These are phyloP conservation scores for Papilio xuthus DNA, from an alignment of 1,140 invertebrate species.

Conservation along the genomic window DNA sequence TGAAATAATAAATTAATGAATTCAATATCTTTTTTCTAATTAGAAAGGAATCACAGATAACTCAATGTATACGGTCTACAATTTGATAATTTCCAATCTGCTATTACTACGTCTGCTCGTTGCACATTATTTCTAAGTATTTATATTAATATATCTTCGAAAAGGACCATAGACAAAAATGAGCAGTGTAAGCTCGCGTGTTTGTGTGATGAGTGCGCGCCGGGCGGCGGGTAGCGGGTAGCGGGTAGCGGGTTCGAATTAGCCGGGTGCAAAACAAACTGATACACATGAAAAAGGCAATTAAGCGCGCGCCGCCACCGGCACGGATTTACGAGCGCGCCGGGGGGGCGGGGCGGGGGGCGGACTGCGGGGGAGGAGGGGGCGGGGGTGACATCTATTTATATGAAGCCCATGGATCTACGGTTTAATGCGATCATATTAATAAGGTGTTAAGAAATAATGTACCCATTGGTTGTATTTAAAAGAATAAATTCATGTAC, in stretches of 20 bases:
- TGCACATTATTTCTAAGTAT: neutral
- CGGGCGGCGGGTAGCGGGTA: neutral
- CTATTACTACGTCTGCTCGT: neutral
- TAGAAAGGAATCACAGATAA: neutral
- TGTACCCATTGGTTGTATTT: neutral
- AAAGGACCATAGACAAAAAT: neutral
- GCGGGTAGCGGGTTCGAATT: slow-evolving; percentile 22
- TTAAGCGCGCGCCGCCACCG: slow-evolving; percentile 16
- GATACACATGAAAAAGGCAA: slow-evolving; percentile 32
- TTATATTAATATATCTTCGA: neutral
- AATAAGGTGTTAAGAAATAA: neutral
- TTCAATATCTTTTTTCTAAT: too few species aligned
- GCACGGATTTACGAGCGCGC: slow-evolving; percentile 15
- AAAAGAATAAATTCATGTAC: neutral
- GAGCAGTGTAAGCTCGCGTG: neutral
- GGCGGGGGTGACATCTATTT: slow-evolving; percentile 22
- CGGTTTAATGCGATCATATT: neutral
- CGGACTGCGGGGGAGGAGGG: neutral
- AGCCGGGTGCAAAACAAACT: slow-evolving; percentile 31
- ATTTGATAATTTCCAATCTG: neutral
- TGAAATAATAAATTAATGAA: too few species aligned
- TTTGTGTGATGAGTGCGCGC: slow-evolving; percentile 7
- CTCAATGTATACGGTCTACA: neutral
- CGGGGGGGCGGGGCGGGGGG: neutral
- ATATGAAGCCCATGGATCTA: slow-evolving; percentile 19